Percentiles rank a stretch among this genome's conserved stretches.
Evolutionary conservation across 2,113 vertebrate genomes (phyloP).

Genomic region (Proteles cristata): DNA sequence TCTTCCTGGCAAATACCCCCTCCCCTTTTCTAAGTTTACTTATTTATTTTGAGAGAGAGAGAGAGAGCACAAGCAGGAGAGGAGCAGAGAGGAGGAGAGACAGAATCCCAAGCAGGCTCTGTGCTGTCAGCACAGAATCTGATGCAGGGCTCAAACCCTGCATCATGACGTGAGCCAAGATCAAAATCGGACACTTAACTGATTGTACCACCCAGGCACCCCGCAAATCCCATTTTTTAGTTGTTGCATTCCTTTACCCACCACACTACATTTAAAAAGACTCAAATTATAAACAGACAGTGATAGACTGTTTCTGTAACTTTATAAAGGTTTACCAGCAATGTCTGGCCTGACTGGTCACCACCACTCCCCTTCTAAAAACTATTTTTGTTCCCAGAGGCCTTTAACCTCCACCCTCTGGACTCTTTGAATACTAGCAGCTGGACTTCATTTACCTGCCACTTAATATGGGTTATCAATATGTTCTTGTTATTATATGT

Average conservation of each 20-base stretch:
- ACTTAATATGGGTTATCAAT: not conserved
- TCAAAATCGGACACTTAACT: too few species aligned
- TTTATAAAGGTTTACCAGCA: too few species aligned
- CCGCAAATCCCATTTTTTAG: not conserved
- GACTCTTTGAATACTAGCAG: not conserved
- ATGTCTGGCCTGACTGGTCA: not conserved
- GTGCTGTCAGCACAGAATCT: too few species aligned
- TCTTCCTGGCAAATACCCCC: not conserved
- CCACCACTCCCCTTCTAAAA: not conserved
- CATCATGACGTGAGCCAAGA: too few species aligned
- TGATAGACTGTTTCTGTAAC: not conserved
- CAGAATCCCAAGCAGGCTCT: too few species aligned
- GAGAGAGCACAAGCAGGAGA: too few species aligned
- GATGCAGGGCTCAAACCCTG: too few species aligned
- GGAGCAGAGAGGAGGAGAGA: too few species aligned
- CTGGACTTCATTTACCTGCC: not conserved
- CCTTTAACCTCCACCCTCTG: not conserved
- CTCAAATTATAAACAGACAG: not conserved
- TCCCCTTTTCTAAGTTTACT: too few species aligned
- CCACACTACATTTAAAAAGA: not conserved
- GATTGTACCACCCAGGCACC: too few species aligned
- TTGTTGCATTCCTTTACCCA: not conserved
- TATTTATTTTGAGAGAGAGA: too few species aligned
- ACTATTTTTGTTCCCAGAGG: not conserved
- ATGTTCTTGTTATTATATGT: not conserved